A percentile compares a stretch with the other conserved stretches of the same genome.
These are phyloP conservation scores for Molossus alvarezi DNA, from an alignment of 2,797 vertebrate genomes.

Conservation along the genomic window DNA sequence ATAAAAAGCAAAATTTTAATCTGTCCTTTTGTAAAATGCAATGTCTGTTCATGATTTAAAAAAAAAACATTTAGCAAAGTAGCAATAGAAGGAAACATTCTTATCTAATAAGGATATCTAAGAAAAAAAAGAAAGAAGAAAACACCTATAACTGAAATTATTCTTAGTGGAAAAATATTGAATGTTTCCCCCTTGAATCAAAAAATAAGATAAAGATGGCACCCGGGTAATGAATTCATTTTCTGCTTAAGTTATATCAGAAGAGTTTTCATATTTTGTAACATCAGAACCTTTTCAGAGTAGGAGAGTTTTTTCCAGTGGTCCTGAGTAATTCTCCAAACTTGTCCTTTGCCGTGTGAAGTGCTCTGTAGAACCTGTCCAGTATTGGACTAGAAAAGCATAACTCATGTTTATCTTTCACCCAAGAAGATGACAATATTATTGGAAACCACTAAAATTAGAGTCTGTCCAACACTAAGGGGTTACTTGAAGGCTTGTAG, in stretches of 20 bases:
- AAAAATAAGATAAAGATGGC: conserved; percentile 29
- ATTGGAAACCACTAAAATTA: background rate
- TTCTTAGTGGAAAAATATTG: background rate
- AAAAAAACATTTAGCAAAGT: background rate
- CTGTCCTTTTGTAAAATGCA: conserved; percentile 26
- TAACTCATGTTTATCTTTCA: background rate
- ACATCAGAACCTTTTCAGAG: conserved; percentile 31
- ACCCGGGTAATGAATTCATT: conserved; percentile 10
- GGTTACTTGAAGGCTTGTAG: background rate
- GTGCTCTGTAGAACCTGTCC: background rate
- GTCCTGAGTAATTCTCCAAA: background rate
- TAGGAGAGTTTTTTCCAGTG: background rate
- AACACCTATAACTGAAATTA: conserved; percentile 7
- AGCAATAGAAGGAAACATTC: background rate
- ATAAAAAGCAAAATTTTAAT: background rate
- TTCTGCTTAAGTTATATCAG: conserved; percentile 16
- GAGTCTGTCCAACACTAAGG: background rate
- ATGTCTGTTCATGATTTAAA: background rate
- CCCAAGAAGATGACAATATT: background rate
- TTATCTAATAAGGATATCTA: conserved; percentile 35
- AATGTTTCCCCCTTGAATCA: background rate
- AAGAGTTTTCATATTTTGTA: background rate
- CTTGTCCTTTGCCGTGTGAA: background rate
- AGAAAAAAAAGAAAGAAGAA: background rate
- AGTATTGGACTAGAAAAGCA: background rate